A percentile compares a stretch with the other conserved stretches of the same genome.
Conservation (phyloP, 2,113 vertebrate genomes). For the Alouatta palliata region DNA sequence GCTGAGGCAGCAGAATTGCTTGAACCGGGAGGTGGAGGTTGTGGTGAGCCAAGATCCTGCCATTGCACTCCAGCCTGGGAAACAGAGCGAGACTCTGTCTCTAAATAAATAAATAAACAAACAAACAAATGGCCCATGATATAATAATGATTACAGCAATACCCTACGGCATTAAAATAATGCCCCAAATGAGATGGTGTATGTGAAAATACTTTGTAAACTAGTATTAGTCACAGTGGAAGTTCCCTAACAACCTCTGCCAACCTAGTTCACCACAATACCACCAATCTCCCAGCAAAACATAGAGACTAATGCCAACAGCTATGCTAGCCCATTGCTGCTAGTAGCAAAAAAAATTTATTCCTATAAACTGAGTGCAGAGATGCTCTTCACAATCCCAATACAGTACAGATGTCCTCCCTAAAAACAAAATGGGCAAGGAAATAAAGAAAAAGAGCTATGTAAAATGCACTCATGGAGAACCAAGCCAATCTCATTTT, state of each 20-base stretch:
- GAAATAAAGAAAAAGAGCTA: slow-evolving; percentile 51
- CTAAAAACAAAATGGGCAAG: background rate
- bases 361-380: slow-evolving; percentile 76
- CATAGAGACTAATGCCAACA: background rate
- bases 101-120: too few species aligned
- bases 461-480: slow-evolving; percentile 14
- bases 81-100: too few species aligned
- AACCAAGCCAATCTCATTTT: slow-evolving; percentile 54
- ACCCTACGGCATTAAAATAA: background rate
- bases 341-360: slow-evolving; percentile 72
- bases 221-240: background rate
- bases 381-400: slow-evolving; percentile 59
- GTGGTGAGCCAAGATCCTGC: too few species aligned
- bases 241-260: background rate
- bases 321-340: background rate
- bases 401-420: slow-evolving; percentile 49
- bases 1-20: too few species aligned
- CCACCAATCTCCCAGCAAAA: background rate
- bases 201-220: background rate
- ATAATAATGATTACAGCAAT: too few species aligned
- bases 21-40: too few species aligned
- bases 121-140: too few species aligned
- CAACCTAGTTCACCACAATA: background rate
- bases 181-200: background rate
- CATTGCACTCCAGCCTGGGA: too few species aligned